Evolutionary conservation across 2,888 invertebrate genomes (phyloP), one percentile per base, ranked within the genome.

Genomic region (Geophilus truncorum): DNA sequence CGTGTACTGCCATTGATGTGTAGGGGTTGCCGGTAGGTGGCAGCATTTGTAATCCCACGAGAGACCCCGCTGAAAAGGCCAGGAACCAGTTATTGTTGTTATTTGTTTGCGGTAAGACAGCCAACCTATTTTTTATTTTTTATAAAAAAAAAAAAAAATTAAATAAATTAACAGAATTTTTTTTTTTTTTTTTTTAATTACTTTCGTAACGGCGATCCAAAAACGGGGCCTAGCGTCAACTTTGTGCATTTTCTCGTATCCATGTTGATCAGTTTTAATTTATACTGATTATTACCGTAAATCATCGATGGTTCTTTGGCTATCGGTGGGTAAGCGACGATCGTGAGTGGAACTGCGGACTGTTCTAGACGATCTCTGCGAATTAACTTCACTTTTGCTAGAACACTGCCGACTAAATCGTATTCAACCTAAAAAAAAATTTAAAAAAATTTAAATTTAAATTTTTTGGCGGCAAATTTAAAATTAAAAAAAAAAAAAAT

Each of bases 1-100:
- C 93, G 28, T 92, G 87, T 82, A 92, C 85, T 0, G 89, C 91
- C 0, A 90, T 87, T 83, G 90, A 90, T 84, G 90, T 91, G 88
- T 91, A 93, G 5, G 93, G 93, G 86, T 93, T 93, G 0, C 93
- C 94, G 85, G 93, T 92, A 0, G 92, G 86, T 0, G 93, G 93
- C 84, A 92, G 85, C 82, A 91, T 89, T 85, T 92, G 91, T 23
- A 93, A 85, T 0, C 93, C 93, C 7, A 93, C 89, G 83, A 91
- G 89, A 83, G 90, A 90, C 75, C 90, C 88, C 0, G 91, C 92
- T 18, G 90, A 88, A 84, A 92, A 93, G 34, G 92, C 86, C 84
- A 93, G 85, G 85, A 92, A 34, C 34, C 34, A 92, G 45, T 86
- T 78, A 83, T 86, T 76, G 84, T 84, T 0, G 82, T 85, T 30